phyloP scores from a whole-genome alignment of 2,888 invertebrate genomes.

The Mythimna loreyi region DNA sequence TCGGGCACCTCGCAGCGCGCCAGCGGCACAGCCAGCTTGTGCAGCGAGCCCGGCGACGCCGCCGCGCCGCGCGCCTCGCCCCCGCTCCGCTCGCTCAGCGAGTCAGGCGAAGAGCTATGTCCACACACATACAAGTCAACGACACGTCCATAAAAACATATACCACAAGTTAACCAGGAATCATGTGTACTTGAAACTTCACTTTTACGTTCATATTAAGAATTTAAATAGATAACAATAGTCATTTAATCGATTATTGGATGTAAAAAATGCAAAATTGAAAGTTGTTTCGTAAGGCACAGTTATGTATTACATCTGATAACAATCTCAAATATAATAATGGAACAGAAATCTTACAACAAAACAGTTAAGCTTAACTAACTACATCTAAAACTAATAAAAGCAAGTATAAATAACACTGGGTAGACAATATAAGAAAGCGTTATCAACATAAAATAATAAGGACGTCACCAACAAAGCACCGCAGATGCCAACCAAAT shows the following conservation, averaged over 20 bases:
- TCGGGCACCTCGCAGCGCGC: constrained; percentile 98
- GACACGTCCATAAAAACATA: constrained; percentile 2
- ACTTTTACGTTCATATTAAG: constrained; percentile 3
- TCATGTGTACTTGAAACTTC: background rate
- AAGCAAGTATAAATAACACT: constrained; percentile 54
- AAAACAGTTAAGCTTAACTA: constrained; percentile 41
- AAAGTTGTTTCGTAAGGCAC: constrained; percentile 2
- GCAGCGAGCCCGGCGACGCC: constrained; percentile 96
- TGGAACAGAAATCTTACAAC: constrained; percentile 25
- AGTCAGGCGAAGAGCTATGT: constrained; percentile 97
- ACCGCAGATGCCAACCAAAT: constrained; percentile 50
- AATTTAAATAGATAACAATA: background rate
- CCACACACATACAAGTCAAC: constrained; percentile 19
- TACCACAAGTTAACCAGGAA: background rate
- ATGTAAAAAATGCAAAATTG: constrained; percentile 4
- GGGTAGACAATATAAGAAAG: constrained; percentile 49
- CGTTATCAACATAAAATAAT: constrained; percentile 51
- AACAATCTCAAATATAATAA: background rate
- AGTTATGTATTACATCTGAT: background rate
- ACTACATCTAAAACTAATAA: constrained; percentile 55
- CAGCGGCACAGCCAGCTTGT: constrained; percentile 97
- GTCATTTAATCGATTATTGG: background rate
- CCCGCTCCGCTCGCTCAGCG: constrained; percentile 95
- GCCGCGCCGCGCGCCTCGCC: constrained; percentile 93
- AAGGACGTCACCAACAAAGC: constrained; percentile 58